Evolutionary conservation across 1,140 invertebrate species (phyloP), one percentile per base, ranked within the genome.

Genomic region (Drosophila subpulchrella): DNA sequence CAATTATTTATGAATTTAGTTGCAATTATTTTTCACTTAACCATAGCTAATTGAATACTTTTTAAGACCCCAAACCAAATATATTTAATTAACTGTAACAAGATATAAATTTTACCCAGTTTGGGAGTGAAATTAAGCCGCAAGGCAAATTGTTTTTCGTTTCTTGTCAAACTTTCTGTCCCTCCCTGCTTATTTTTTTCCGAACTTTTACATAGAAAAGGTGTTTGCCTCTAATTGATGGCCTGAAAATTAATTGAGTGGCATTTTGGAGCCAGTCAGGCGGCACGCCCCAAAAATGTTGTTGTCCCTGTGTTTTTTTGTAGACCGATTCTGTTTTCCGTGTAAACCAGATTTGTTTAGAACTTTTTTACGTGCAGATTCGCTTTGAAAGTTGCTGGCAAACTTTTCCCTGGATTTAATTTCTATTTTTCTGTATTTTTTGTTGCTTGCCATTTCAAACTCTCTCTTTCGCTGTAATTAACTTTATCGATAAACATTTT

Each of bases 181-280:
- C 56, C 6, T 27, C 24, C 30, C 32, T 12, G 8, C 59, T 51
- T 66, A 50, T 38, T 61, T 39, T 17, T 66, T 46, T 42, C 11
- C 15, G 39, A 61, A 66, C 63, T 74, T 51, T 51, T 71, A 85
- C 82, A 86, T 75, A 76, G 71, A 88, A 88, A 86, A 86, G 82
- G 83, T 86, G 83, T 86, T 76, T 82, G 78, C 82, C 78, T 53
- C 34, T 63, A 71, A 81, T 81, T 85, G 75, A 86, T 78, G 74
- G 58, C 39, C 56, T 65, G 47, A 50, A 81, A 84, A 81, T 83
- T 79, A 86, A 86, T 88, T 82, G 75, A 82, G 51, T 65, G 71
- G 44, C 66, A 73, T 59, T 65, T 82, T 67, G 66, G 66, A 34
- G 51, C 44, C 65, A 57, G 66, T 41, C 38, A 30, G 50, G 12